Conservation (phyloP, 2,113 vertebrate species). For the Thamnophis sirtalis region DNA sequence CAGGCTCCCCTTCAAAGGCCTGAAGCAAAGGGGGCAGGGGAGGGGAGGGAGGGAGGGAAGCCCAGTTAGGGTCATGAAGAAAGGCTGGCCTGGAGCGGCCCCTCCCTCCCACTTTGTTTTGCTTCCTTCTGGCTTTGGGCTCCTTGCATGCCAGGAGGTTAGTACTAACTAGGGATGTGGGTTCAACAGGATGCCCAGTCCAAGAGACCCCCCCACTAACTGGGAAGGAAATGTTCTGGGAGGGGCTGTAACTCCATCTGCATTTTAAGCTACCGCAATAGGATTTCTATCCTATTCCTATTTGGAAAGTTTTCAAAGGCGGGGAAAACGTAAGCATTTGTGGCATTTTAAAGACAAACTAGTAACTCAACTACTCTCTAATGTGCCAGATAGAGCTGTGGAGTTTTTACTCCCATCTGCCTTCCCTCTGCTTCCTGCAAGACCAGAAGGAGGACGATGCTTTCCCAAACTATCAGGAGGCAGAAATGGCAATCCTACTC, state of each 20-base stretch:
- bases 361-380: neutral
- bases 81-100: neutral
- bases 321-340: neutral
- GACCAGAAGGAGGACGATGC: no score
- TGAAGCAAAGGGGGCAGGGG: conserved; percentile 2
- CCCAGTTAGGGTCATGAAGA: conserved; percentile 27
- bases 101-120: neutral
- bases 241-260: neutral
- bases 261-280: neutral
- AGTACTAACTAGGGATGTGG: neutral
- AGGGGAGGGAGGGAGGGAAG: neutral
- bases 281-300: neutral
- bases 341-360: neutral
- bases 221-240: neutral
- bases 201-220: neutral
- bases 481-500: neutral
- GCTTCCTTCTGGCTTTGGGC: neutral
- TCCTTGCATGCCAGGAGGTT: neutral
- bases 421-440: neutral
- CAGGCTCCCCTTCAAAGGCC: conserved; percentile 47
- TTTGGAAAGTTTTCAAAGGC: neutral
- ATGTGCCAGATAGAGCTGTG: neutral
- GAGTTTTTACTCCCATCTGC: neutral
- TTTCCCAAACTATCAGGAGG: neutral
- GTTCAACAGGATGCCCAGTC: neutral